Evolutionary conservation across 2,888 invertebrate genomes (phyloP).

Genomic region (Marasmarcha lunaedactyla): DNA sequence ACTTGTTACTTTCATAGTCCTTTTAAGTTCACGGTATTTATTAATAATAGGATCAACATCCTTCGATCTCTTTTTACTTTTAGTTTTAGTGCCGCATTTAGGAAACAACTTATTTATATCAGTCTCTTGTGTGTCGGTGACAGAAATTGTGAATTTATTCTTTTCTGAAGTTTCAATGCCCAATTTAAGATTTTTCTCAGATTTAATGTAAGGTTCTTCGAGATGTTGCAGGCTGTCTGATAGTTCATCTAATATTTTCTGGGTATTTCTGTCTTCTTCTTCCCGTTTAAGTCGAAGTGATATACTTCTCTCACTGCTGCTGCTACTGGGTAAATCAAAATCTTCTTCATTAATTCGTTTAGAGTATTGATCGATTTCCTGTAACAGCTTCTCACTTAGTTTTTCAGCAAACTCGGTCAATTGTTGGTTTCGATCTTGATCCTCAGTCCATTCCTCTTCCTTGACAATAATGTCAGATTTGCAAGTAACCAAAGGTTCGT

Average conservation of each 20-base stretch:
- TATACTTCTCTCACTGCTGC: conserved; percentile 63
- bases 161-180: conserved; percentile 70
- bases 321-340: conserved; percentile 61
- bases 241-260: conserved; percentile 57
- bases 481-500: conserved; percentile 62
- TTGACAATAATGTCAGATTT: conserved; percentile 60
- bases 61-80: conserved; percentile 61
- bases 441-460: conserved; percentile 70
- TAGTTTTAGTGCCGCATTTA: conserved; percentile 60
- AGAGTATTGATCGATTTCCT: conserved; percentile 78
- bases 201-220: conserved; percentile 71
- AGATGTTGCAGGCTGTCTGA: conserved; percentile 66
- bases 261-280: conserved; percentile 59
- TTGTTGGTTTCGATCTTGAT: conserved; percentile 73
- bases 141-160: conserved; percentile 62
- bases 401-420: conserved; percentile 85
- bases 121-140: conserved; percentile 60
- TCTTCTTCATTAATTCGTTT: conserved; percentile 65
- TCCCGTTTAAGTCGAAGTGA: conserved; percentile 59
- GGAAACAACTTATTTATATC: conserved; percentile 59
- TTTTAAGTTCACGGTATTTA: conserved; percentile 59
- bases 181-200: conserved; percentile 31
- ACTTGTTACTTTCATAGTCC: conserved; percentile 53
- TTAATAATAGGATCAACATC: conserved; percentile 62
- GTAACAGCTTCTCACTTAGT: conserved; percentile 82